Percentiles rank a stretch among this genome's conserved stretches.
These are phyloP conservation scores for Ctenodactylus gundi DNA, from an alignment of 2,113 vertebrate species.

Conservation along the genomic window DNA sequence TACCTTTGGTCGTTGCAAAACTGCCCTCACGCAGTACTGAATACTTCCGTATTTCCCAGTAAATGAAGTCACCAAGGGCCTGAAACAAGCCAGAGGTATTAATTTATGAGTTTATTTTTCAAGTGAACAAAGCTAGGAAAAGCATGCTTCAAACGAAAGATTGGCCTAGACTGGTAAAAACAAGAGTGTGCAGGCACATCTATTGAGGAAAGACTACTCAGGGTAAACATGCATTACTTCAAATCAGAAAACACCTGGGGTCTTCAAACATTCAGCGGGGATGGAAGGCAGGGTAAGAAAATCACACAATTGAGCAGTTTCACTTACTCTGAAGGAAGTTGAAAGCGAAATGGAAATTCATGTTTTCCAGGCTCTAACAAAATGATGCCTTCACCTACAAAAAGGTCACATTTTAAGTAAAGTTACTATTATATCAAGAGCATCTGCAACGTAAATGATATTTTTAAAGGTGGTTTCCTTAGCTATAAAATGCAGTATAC, in stretches of 20 bases:
- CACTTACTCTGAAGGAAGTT: conserved; percentile 88
- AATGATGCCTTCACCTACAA: conserved; percentile 82
- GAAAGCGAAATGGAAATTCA: conserved; percentile 88
- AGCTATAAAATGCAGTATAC: not conserved
- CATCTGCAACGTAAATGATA: not conserved
- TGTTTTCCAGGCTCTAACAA: conserved; percentile 85
- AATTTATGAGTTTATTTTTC: not conserved
- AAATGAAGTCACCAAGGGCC: conserved; percentile 88
- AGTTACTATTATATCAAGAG: conserved; percentile 4
- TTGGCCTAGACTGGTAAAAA: not conserved
- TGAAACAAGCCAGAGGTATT: conserved; percentile 68
- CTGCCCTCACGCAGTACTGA: conserved; percentile 85
- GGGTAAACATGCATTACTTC: not conserved
- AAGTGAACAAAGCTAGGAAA: not conserved
- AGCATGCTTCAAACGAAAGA: not conserved
- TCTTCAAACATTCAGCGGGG: not conserved
- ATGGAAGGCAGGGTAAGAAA: not conserved
- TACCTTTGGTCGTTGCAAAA: conserved; percentile 83
- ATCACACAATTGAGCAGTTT: not conserved
- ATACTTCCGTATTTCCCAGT: conserved; percentile 87
- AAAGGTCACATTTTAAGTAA: conserved; percentile 57
- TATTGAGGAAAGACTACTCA: rapidly evolving
- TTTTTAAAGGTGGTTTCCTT: not conserved
- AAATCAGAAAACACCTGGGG: rapidly evolving
- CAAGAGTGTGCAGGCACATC: not conserved